Evolutionary conservation across 1,140 invertebrate species (phyloP), one percentile per base, ranked within the genome.

Genomic region (Drosophila truncata): DNA sequence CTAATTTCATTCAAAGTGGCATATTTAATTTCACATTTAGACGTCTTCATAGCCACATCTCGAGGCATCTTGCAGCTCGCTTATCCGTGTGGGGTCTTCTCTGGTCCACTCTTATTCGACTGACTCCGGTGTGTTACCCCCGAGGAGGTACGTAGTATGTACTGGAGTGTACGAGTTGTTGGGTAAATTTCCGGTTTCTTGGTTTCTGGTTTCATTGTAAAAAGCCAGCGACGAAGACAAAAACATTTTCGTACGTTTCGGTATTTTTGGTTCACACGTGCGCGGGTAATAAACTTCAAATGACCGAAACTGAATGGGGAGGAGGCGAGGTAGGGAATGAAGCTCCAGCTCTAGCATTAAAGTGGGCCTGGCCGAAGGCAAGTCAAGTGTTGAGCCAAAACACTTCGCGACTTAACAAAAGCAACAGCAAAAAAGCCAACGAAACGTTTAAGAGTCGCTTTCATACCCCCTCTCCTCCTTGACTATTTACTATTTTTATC

Each of bases 191-290:
- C 84, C 85, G 85, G 85, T 88, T 55, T 55, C 52, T 55, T 55
- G 52, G 52, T 55, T 88, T 84, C 44, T 67, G 66, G 66, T 84
- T 88, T 90, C 81, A 67, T 85, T 81, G 84, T 88, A 85, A 88
- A 86, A 61, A 67, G 46, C 62, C 37, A 54, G 13, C 58, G n/a
- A 54, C 66, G 27, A 35, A 54, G 31, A 50, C 54, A 41, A 76
- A 74, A 75, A 58, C 37, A 66, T 66, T 49, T 72, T 63, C 50
- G 85, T 88, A 88, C 85, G 85, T 90, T 88, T 90, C 66, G 85
- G 85, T 82, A 88, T 88, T 88, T 88, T 90, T 84, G 70, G 85
- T 88, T 88, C 85, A 88, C 85, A 88, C 85, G 85, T 88, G 85
- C 78, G 78, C 78, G 81, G 85, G 81, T 88, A 88, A 88, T 88